Base-by-base conservation (phyloP, 2,113 vertebrate species). In the Collichthys lucidus region DNA sequence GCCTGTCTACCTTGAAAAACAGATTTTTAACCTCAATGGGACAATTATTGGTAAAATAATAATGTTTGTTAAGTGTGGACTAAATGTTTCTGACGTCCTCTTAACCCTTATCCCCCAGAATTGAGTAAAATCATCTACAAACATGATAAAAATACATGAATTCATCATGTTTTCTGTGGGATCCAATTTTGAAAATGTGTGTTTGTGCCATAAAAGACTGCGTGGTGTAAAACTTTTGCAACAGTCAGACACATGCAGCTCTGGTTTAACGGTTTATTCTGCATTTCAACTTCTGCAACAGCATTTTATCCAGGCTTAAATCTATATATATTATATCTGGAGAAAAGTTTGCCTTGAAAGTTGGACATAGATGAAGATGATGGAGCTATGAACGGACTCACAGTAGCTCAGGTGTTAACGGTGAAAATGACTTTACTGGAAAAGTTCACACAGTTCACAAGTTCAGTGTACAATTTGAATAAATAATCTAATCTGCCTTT, bases 401-500 rank as follows among this genome's bases (percentile, higher is more conserved):
- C n/a, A n/a, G n/a, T n/a, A n/a, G n/a, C n/a, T n/a, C 19, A 11
- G 46, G 3, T 26, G 40, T 46, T 17, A 63, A 35, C 22, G 3
- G 49, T 8, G 15, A 17, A 42, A 65, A 14, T 16, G 24, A 16
- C n/a, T 77, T 40, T 5, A 19, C 6, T 26, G n/a, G 0, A 31
- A 42, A 20, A 68, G 29, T 15, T 11, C 42, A 46, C 29, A 42
- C 4, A 0, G 26, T 26, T 11, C 46, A 29, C 9, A 49, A 44
- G 64, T 29, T 83, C 65, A 0, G 53, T 78, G 9, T 50, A 31
- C 62, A 56, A 71, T 73, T 60, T 35, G 31, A 74, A 70, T 62
- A 62, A 72, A 35, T 6, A 26, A 26, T 26, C 0, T 40, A 35
- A n/a, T 66, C 67, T 46, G 26, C 29, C 49, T 24, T 66, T 63